These are phyloP conservation scores for Ectemnius cavifrons DNA, from an alignment of 2,888 invertebrate species.

Conservation along the genomic window DNA sequence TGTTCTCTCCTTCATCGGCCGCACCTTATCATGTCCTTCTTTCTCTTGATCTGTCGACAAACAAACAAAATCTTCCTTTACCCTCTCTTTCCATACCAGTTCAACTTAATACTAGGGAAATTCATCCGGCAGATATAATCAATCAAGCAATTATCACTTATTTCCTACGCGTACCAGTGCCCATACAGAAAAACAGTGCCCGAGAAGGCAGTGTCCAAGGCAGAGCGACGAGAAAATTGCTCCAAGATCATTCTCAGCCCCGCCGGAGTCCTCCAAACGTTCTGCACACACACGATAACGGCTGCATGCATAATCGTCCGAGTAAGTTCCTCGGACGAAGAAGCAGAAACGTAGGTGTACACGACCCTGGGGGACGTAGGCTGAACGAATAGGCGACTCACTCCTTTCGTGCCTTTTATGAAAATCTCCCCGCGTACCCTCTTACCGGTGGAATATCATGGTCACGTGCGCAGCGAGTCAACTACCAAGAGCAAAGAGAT, in stretches of 20 bases:
- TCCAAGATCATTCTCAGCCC: slow-evolving; percentile 27
- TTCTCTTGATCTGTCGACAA: slow-evolving; percentile 64
- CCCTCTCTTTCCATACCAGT: too few species aligned
- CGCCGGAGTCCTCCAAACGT: slow-evolving; percentile 35
- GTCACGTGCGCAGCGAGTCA: slow-evolving; percentile 51
- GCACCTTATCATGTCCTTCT: slow-evolving; percentile 69
- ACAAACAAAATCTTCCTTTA: neutral
- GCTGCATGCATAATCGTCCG: slow-evolving; percentile 51
- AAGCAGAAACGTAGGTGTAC: slow-evolving; percentile 59
- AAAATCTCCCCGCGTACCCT: slow-evolving; percentile 62
- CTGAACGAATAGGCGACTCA: slow-evolving; percentile 63
- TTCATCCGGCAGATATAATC: too few species aligned
- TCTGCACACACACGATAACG: slow-evolving; percentile 32
- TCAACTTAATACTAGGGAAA: too few species aligned
- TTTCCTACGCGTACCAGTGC: too few species aligned
- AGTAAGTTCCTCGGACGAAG: slow-evolving; percentile 43
- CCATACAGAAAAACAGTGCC: too few species aligned
- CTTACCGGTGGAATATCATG: slow-evolving; percentile 48
- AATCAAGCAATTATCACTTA: too few species aligned
- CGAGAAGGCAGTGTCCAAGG: neutral
- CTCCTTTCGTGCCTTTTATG: slow-evolving; percentile 66
- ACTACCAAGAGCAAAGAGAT: too few species aligned
- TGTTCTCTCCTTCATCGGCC: slow-evolving; percentile 72
- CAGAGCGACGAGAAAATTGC: slow-evolving; percentile 20
- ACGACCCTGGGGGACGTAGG: slow-evolving; percentile 68